Evolutionary conservation across 2,797 vertebrate species (phyloP).

Genomic region (Momotus momota): DNA sequence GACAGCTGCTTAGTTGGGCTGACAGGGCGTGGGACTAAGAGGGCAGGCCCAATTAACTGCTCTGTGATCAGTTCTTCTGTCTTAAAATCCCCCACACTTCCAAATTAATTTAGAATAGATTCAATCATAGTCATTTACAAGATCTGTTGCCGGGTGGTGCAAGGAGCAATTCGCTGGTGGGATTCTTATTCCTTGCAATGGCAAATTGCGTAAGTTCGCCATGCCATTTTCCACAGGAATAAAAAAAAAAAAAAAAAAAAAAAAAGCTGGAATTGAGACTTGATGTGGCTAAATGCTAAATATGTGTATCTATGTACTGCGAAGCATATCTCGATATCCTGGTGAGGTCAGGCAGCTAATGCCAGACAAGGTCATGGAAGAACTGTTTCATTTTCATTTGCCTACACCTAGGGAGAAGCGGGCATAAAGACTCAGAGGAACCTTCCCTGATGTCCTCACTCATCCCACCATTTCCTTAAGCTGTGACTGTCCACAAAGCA

Average conservation of each 20-base stretch:
- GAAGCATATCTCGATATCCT: background rate
- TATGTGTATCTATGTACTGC: background rate
- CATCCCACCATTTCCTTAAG: background rate
- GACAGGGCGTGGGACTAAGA: background rate
- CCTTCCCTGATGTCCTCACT: background rate
- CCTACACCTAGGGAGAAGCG: background rate
- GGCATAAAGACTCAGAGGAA: background rate
- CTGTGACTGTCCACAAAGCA: background rate
- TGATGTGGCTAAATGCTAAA: background rate
- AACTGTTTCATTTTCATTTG: background rate
- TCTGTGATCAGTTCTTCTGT: background rate
- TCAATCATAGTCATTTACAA: conserved; percentile 28
- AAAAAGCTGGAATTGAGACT: background rate
- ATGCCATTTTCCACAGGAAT: background rate
- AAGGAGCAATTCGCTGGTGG: background rate
- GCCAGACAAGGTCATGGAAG: background rate
- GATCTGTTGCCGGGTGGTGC: background rate
- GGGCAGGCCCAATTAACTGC: conserved; percentile 11
- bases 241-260: background rate
- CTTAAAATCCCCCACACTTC: conserved; percentile 10
- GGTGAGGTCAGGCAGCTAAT: background rate
- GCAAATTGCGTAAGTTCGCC: background rate
- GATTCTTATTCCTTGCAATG: background rate
- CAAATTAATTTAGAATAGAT: conserved; percentile 48
- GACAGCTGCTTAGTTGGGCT: conserved; percentile 23